These are phyloP conservation scores for Sylvicapra grimmia DNA, from an alignment of 2,113 vertebrate species.

Conservation along the genomic window DNA sequence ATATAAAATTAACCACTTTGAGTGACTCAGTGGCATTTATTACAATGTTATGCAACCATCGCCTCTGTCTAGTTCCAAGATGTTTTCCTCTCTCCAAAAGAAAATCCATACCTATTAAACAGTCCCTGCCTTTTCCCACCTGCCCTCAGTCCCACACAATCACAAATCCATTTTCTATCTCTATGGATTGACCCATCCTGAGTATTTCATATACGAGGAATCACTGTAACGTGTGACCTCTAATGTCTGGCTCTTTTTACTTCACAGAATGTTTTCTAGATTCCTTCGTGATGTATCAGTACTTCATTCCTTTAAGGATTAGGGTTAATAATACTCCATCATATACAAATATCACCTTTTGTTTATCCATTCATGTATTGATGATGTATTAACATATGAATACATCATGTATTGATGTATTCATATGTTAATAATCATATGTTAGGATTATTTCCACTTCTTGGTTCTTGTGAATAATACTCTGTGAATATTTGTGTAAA, in stretches of 20 bases:
- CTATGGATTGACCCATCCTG: background rate
- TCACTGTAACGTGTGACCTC: background rate
- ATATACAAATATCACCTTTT: background rate
- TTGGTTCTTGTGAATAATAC: background rate
- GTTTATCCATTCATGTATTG: background rate
- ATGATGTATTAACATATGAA: no score
- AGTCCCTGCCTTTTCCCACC: background rate
- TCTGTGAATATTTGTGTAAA: background rate
- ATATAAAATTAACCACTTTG: background rate
- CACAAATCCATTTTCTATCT: background rate
- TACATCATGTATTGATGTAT: no score
- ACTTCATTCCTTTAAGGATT: background rate
- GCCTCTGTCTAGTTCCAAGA: background rate
- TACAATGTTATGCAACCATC: background rate
- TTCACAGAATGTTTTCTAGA: background rate
- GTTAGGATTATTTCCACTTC: background rate
- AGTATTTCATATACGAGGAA: background rate
- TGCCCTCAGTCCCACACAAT: background rate
- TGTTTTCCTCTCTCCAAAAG: background rate
- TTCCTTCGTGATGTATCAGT: background rate
- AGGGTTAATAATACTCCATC: background rate
- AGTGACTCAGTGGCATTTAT: background rate
- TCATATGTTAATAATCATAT: background rate
- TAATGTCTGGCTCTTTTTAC: background rate
- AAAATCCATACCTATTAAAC: background rate